Evolutionary conservation across 92 coral and sea anemone genomes (phyloP).

Genomic region (Muricea muricata): DNA sequence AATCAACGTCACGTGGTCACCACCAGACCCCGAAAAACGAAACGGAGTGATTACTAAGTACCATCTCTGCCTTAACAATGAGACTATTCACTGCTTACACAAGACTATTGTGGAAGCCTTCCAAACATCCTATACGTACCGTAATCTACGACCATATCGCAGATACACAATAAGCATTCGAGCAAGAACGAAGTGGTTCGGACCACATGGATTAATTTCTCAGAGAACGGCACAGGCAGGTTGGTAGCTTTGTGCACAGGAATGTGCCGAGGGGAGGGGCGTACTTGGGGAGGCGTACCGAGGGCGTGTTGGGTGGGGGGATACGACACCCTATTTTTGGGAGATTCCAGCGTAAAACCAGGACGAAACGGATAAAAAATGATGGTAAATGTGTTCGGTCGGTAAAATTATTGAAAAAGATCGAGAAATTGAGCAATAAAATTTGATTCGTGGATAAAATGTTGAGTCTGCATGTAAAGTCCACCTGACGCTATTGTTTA

Average conservation of each 20-base stretch:
- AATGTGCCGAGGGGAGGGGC: too few relatives aligned
- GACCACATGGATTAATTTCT: neutral
- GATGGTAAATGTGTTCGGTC: too few relatives aligned
- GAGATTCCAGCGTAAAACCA: too few relatives aligned
- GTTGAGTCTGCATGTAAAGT: too few relatives aligned
- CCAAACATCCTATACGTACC: neutral
- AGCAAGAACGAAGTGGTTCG: neutral
- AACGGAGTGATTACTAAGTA: constrained; percentile 1
- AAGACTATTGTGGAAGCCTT: neutral
- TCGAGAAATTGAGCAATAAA: too few relatives aligned
- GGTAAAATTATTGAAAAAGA: too few relatives aligned
- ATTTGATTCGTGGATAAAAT: too few relatives aligned
- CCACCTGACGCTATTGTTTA: too few relatives aligned
- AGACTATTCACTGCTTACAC: neutral
- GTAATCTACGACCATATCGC: neutral
- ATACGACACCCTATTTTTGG: too few relatives aligned
- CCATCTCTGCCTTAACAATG: neutral
- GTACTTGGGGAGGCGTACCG: too few relatives aligned
- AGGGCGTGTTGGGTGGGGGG: too few relatives aligned
- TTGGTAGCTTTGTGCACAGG: neutral
- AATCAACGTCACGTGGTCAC: constrained; percentile 4
- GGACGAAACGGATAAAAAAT: too few relatives aligned
- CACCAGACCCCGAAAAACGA: neutral
- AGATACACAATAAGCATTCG: neutral
- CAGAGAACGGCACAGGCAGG: neutral